Evolutionary conservation across 2,113 vertebrate species (phyloP), one percentile per base, ranked within the genome.

Genomic region (Calcarius ornatus): DNA sequence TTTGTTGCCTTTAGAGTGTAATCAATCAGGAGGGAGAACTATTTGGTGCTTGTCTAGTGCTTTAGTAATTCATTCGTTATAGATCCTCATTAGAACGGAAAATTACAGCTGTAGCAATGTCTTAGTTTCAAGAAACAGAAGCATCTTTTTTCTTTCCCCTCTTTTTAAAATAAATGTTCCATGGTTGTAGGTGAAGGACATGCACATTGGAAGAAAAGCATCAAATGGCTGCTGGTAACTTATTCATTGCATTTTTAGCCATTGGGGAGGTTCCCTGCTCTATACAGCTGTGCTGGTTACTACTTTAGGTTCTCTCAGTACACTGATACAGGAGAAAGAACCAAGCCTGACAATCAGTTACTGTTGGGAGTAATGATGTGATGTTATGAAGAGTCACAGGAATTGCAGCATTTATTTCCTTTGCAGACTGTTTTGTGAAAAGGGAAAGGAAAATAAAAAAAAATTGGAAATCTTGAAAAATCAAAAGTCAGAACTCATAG

Each of bases 11-110:
- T 94, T 95, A 92, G 95, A 97, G 87, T 95, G 69, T 95, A 95
- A 95, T 97, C 92, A 97, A 60, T 97, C 95, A 97, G 97, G 95
- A 95, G 95, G 78, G 92, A 97, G 93, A 97, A 93, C 96, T 97
- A 42, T 97, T 97, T 95, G 93, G 95, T 96, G 90, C 86, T 94
- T 94, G 79, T 90, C 54, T 56, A 89, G 84, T 56, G 70, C 94
- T 95, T 65, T 96, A 96, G 92, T 95, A 95, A 96, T 89, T 94
- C 10, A 64, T 89, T 84, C 7, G 16, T 43, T 78, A 7, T 94
- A 94, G 85, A 92, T 93, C 87, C 91, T 94, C 89, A 92, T 94
- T 96, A 92, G 90, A 97, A 97, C 42, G 61, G 96, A 95, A 97
- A 97, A 97, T 96, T 97, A 95, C 86, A 96, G 92, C 93, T 45